A percentile compares a stretch with the other conserved stretches of the same genome.
Evolutionary conservation across 2,113 vertebrate species (phyloP).

Genomic region (Crocuta crocuta): DNA sequence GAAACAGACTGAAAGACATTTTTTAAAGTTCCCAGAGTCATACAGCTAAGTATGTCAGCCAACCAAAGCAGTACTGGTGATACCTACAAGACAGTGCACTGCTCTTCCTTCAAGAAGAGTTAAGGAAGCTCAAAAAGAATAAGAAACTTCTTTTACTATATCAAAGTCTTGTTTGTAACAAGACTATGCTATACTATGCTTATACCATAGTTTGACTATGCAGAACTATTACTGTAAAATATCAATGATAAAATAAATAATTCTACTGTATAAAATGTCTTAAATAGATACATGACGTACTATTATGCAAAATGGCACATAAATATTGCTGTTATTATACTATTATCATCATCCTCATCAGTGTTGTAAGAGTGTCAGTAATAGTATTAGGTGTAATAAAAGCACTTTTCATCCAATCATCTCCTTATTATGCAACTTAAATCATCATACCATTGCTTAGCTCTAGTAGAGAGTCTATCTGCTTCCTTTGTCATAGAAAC

Average conservation of each 20-base stretch:
- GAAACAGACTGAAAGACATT: background rate
- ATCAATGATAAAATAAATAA: constrained; percentile 2
- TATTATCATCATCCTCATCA: background rate
- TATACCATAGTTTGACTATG: background rate
- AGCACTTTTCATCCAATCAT: constrained; percentile 12
- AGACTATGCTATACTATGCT: background rate
- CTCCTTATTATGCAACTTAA: background rate
- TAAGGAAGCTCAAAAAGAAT: background rate
- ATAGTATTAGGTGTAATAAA: background rate
- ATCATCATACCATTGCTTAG: background rate
- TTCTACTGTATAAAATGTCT: background rate
- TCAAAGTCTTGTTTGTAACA: constrained; percentile 18
- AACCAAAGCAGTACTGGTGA: background rate
- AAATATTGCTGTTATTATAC: background rate
- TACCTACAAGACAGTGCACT: background rate
- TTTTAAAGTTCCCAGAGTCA: background rate
- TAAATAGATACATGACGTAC: background rate
- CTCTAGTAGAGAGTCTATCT: background rate
- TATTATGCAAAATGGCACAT: background rate
- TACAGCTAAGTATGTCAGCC: background rate
- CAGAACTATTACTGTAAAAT: background rate
- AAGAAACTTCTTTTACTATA: background rate
- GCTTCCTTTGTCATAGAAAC: background rate
- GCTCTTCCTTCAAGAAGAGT: background rate
- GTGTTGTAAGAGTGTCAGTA: background rate